Base-by-base conservation (phyloP, 1,140 invertebrate species). In the Penaeus japonicus region DNA sequence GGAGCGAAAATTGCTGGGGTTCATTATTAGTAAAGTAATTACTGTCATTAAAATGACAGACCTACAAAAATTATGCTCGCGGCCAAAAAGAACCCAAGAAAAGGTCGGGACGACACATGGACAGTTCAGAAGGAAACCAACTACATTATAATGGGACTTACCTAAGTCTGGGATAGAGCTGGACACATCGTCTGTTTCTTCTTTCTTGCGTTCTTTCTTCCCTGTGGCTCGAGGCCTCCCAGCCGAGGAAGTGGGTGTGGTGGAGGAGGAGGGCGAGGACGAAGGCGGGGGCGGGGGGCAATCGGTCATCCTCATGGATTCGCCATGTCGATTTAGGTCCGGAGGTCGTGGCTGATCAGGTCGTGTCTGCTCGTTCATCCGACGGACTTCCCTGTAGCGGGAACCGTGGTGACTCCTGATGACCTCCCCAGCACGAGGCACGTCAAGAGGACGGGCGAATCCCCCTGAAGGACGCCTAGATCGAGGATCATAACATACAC, bases 101-200 rank as follows among this genome's bases (percentile, higher is more conserved):
- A 47, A 47, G 47, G 47, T 47, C 10, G 47, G 47, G 47, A 47
- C 10, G 47, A 3, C 15, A 15, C 15, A 47, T 15, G 47, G 47
- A 15, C 47, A 47, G 15, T 47, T 10, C 47, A 15, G 10, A 47
- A 15, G 47, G 47, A 47, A 47, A 47, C 10, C 10, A 47, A 77
- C 73, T 27, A 30, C 12, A 4, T 35, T 32, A 1, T 35, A 24
- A 0, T 17, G 70, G 70, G 7, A 79, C 85, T 87, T 30, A 87
- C 85, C 85, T 87, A 87, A 32, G 77, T 87, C 85, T 39, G 85
- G 85, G 77, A 87, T 87, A 59, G 85, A 87, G 78, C 85, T 87
- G 27, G 85, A 87, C 10, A 87, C 85, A 27, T 87, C 85, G 35
- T 87, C 85, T 22, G 85, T 24, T 22, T 87, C 85, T 24, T 87